phyloP scores from a whole-genome alignment of 2,888 invertebrate genomes.

The Labia minor region DNA sequence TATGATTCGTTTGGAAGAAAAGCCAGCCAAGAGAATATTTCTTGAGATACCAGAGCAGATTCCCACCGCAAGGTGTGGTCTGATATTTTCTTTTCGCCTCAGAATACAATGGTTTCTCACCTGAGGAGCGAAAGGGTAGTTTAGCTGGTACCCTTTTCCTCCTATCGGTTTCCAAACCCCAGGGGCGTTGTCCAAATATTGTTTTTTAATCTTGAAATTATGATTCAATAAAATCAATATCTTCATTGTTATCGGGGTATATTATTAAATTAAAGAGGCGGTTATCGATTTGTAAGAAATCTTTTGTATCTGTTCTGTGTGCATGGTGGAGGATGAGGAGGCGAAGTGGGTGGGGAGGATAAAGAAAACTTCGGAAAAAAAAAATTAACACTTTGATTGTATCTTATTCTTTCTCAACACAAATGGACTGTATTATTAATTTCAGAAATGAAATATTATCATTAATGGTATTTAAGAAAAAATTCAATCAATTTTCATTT shows the following conservation, averaged over 20 bases:
- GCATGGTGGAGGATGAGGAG: too few relatives aligned
- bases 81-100: neutral
- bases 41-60: neutral
- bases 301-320: too few relatives aligned
- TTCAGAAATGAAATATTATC: too few relatives aligned
- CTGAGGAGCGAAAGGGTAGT: slow-evolving; percentile 8
- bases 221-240: neutral
- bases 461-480: too few relatives aligned
- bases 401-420: too few relatives aligned
- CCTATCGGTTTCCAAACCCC: neutral
- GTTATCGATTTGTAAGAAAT: neutral
- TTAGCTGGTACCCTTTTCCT: neutral
- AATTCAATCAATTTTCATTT: too few relatives aligned
- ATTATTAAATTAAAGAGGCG: slow-evolving; percentile 8
- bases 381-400: too few relatives aligned
- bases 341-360: too few relatives aligned
- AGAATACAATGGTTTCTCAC: neutral
- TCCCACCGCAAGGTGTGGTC: neutral
- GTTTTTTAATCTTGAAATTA: slow-evolving; percentile 9
- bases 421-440: too few relatives aligned
- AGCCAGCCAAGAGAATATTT: neutral
- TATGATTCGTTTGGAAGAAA: neutral
- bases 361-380: too few relatives aligned
- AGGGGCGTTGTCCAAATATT: slow-evolving; percentile 7
- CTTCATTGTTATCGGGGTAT: neutral